These are phyloP conservation scores for Odobenus rosmarus DNA, from an alignment of 2,113 vertebrate genomes.

Conservation along the genomic window DNA sequence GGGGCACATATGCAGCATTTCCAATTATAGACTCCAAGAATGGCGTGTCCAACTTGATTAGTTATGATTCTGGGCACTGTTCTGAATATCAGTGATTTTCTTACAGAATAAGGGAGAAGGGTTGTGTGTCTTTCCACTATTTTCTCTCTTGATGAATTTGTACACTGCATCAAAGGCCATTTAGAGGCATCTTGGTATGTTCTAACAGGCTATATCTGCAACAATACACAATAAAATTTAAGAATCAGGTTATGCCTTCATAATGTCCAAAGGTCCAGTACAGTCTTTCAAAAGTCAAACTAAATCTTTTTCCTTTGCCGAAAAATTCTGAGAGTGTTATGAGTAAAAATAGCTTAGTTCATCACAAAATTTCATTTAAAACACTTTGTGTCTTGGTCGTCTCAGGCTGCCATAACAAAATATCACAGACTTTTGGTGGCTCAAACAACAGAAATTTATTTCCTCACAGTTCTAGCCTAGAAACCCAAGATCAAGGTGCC, in stretches of 20 bases:
- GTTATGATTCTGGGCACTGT: neutral
- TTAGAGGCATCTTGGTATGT: slow-evolving; percentile 22
- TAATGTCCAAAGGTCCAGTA: neutral
- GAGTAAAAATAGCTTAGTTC: neutral
- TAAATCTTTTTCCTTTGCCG: neutral
- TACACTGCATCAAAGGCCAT: neutral
- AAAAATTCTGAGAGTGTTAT: neutral
- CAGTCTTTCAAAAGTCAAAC: slow-evolving; percentile 18
- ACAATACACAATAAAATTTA: neutral
- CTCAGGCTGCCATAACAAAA: neutral
- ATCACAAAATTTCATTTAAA: neutral
- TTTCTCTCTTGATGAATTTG: slow-evolving; percentile 36
- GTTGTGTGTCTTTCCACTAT: neutral
- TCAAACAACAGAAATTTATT: neutral
- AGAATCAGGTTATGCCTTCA: neutral
- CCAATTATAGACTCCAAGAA: slow-evolving; percentile 31
- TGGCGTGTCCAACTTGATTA: neutral
- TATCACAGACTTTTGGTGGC: neutral
- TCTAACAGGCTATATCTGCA: neutral
- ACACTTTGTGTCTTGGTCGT: neutral
- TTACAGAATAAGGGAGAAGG: neutral
- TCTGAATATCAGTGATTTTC: slow-evolving; percentile 9
- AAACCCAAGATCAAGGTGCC: neutral
- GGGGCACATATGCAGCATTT: neutral
- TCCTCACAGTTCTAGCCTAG: neutral